Evolutionary conservation across 2,888 invertebrate genomes (phyloP).

Genomic region (Philereme vetulata): DNA sequence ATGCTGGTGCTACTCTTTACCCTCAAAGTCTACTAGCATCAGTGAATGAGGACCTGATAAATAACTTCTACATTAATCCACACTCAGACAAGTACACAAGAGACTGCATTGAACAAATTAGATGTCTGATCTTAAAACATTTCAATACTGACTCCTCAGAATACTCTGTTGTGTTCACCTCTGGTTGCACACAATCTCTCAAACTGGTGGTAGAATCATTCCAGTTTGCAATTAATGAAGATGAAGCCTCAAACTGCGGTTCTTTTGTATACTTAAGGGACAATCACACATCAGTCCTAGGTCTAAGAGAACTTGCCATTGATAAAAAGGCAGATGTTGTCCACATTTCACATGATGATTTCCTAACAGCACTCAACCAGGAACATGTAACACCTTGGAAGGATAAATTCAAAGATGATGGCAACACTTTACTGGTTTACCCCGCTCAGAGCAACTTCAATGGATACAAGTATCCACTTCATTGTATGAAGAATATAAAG

Average conservation of each 20-base stretch:
- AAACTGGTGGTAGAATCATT: conserved; percentile 94
- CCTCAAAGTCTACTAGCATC: conserved; percentile 88
- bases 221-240: conserved; percentile 73
- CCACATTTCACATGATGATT: conserved; percentile 84
- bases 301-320: conserved; percentile 91
- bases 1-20: conserved; percentile 94
- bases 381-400: conserved; percentile 35
- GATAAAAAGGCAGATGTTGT: conserved; percentile 80
- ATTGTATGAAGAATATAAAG: conserved; percentile 86
- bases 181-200: conserved; percentile 94
- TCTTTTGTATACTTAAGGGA: conserved; percentile 92
- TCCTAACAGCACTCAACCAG: conserved; percentile 66
- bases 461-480: conserved; percentile 93
- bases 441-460: conserved; percentile 98
- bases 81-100: conserved; percentile 93
- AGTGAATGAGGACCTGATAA: conserved; percentile 85
- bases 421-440: conserved; percentile 88
- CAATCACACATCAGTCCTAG: conserved; percentile 97
- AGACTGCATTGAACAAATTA: conserved; percentile 92
- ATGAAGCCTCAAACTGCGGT: conserved; percentile 69
- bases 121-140: conserved; percentile 92
- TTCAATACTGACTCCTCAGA: conserved; percentile 92
- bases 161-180: conserved; percentile 96
- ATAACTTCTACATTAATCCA: conserved; percentile 94
- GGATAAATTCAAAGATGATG: conserved; percentile 50